Conservation (phyloP, 2,888 invertebrate genomes). For the Caenorhabditis sp. region DNA sequence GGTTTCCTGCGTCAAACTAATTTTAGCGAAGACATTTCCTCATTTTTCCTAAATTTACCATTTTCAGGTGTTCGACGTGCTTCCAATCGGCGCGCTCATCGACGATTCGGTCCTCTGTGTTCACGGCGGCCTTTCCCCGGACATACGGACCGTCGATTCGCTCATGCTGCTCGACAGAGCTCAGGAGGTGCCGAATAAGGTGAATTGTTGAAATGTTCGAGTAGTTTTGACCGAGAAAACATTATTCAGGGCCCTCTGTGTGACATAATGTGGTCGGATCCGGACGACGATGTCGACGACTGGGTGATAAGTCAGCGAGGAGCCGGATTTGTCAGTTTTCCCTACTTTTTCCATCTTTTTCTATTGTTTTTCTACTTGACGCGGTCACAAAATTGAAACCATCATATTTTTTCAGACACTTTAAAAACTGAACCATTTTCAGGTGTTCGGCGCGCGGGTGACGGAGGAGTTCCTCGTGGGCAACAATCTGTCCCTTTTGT, state of each 20-base stretch:
- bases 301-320: conserved; percentile 78
- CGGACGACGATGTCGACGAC: conserved; percentile 94
- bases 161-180: conserved; percentile 63
- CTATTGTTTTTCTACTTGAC: too few species aligned
- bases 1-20: too few species aligned
- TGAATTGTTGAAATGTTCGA: neutral
- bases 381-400: neutral
- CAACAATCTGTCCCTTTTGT: conserved; percentile 93
- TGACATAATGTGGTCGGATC: conserved; percentile 99
- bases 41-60: neutral
- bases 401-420: neutral
- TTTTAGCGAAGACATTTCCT: neutral
- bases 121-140: conserved; percentile 96
- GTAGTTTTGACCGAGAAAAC: neutral
- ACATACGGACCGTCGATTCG: conserved; percentile 91
- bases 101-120: conserved; percentile 97
- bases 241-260: conserved; percentile 91
- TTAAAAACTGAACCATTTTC: neutral
- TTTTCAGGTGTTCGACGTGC: conserved; percentile 84
- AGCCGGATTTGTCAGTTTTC: conserved; percentile 75
- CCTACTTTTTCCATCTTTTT: too few species aligned
- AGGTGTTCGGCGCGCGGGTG: conserved; percentile 95
- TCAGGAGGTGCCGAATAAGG: conserved; percentile 71
- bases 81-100: conserved; percentile 97
- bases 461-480: conserved; percentile 91